These are phyloP conservation scores for Tapirus terrestris DNA, from an alignment of 2,113 vertebrate species.

Conservation along the genomic window DNA sequence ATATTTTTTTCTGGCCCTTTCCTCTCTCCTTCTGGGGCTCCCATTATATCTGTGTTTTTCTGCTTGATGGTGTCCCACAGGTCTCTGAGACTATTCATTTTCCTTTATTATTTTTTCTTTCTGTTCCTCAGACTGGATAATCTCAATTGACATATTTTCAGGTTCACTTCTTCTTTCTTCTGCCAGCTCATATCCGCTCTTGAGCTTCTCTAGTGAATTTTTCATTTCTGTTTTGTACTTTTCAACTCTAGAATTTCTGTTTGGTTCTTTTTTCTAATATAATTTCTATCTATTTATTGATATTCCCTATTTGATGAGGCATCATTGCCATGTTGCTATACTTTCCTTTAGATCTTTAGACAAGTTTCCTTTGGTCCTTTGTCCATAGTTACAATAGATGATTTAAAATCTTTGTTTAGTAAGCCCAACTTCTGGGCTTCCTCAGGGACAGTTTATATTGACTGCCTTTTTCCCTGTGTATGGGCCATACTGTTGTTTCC, in stretches of 20 bases:
- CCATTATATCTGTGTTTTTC: background rate
- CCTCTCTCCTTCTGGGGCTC: background rate
- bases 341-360: background rate
- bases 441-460: background rate
- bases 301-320: background rate
- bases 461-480: background rate
- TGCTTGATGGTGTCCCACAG: background rate
- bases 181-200: background rate
- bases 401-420: background rate
- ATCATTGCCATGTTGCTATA: background rate
- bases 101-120: background rate
- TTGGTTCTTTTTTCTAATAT: background rate
- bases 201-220: conserved; percentile 14
- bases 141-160: background rate
- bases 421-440: background rate
- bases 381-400: background rate
- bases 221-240: background rate
- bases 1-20: background rate
- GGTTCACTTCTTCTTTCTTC: background rate
- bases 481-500: background rate
- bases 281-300: background rate
- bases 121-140: background rate
- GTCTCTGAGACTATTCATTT: background rate
- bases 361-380: conserved; percentile 1
- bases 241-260: background rate